These are phyloP conservation scores for Cremastinae sp. DNA, from an alignment of 2,888 invertebrate genomes.

Conservation along the genomic window DNA sequence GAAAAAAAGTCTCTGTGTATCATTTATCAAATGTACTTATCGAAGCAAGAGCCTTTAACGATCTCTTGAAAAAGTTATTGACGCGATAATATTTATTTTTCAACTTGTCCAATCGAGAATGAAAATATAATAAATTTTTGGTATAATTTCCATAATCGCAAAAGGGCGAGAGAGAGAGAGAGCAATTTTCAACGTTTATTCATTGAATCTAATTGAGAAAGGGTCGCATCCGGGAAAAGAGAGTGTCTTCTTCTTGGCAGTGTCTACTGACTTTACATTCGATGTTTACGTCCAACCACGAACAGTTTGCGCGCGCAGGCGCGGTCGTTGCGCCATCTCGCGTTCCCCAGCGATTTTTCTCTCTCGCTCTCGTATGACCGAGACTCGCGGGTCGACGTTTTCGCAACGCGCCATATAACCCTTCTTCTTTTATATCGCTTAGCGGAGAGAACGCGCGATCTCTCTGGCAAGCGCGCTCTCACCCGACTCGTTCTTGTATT, in stretches of 20 bases:
- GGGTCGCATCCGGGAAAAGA: background rate
- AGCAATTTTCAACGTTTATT: background rate
- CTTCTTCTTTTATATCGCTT: constrained; percentile 69
- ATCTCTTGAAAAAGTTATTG: too few species aligned
- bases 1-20: too few species aligned
- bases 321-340: constrained; percentile 14
- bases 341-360: background rate
- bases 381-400: constrained; percentile 71
- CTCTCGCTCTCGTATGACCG: constrained; percentile 17
- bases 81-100: too few species aligned
- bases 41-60: too few species aligned
- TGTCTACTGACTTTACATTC: background rate
- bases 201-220: background rate
- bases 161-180: constrained; percentile 30
- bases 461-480: constrained; percentile 64
- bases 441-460: constrained; percentile 65
- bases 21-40: too few species aligned
- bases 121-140: background rate
- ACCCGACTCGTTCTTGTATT: constrained; percentile 45
- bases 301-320: constrained; percentile 26
- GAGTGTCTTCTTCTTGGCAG: background rate
- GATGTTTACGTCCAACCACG: constrained; percentile 57
- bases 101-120: background rate
- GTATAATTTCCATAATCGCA: background rate
- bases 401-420: constrained; percentile 74